A percentile compares a stretch with the other conserved stretches of the same genome.
Evolutionary conservation across 2,113 vertebrate species (phyloP).

Genomic region (Parus major): DNA sequence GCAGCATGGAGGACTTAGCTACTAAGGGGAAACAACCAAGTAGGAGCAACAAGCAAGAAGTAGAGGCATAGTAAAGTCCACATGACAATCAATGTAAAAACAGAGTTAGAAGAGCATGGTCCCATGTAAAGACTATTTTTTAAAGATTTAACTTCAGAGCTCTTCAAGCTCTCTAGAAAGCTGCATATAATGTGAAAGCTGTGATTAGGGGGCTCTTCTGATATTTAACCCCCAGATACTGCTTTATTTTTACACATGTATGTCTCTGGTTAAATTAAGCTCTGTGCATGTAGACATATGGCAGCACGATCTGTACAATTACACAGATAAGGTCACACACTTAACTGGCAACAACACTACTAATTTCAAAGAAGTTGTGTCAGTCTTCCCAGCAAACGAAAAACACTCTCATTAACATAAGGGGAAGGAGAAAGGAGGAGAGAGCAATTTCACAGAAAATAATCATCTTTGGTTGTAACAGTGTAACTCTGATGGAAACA

Average conservation of each 20-base stretch:
- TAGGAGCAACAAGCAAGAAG: neutral
- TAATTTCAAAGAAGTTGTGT: constrained; percentile 54
- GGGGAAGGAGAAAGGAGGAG: neutral
- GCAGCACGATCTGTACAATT: constrained; percentile 58
- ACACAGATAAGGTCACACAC: constrained; percentile 59
- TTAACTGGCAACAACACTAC: constrained; percentile 44
- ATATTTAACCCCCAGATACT: constrained; percentile 48
- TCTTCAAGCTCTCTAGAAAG: neutral
- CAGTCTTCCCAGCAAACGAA: constrained; percentile 22
- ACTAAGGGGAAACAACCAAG: neutral
- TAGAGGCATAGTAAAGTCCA: neutral
- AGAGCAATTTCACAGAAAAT: constrained; percentile 31
- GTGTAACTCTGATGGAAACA: neutral
- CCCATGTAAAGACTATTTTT: neutral
- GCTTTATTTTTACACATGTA: constrained; percentile 56
- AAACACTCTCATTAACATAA: constrained; percentile 25
- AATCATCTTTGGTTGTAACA: constrained; percentile 2
- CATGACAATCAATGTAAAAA: neutral
- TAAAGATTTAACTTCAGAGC: neutral
- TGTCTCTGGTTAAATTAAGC: constrained; percentile 37
- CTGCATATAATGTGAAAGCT: neutral
- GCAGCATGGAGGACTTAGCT: neutral
- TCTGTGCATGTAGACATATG: constrained; percentile 55
- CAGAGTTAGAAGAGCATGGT: neutral
- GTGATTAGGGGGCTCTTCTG: constrained; percentile 23